Conservation (phyloP, 2,113 vertebrate genomes). For the Syngnathus floridae region DNA sequence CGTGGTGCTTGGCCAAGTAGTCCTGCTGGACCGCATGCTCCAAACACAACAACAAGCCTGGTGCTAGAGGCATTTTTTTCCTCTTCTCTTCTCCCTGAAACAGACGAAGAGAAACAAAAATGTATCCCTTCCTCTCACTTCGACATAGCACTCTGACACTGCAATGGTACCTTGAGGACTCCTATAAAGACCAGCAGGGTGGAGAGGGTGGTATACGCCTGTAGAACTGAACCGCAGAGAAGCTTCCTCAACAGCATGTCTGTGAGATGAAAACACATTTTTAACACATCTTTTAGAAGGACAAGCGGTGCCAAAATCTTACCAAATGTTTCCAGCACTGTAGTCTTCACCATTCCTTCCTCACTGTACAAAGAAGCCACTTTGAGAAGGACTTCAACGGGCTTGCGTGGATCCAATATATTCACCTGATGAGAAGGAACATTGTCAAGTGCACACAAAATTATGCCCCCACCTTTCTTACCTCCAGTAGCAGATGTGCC, state of each 20-base stretch:
- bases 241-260: conserved; percentile 84
- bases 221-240: conserved; percentile 74
- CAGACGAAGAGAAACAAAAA: neutral
- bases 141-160: too few species aligned
- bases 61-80: conserved; percentile 73
- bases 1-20: conserved; percentile 80
- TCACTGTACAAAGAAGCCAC: conserved; percentile 83
- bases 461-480: neutral
- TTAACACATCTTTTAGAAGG: neutral
- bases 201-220: conserved; percentile 79
- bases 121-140: too few species aligned
- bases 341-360: conserved; percentile 66
- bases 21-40: conserved; percentile 87
- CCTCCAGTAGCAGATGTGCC: conserved; percentile 76
- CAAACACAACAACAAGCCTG: conserved; percentile 84
- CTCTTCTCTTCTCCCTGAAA: conserved; percentile 85
- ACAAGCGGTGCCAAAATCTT: neutral
- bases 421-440: conserved; percentile 70
- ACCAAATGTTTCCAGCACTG: conserved; percentile 68
- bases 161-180: conserved; percentile 80
- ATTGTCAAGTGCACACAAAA: neutral
- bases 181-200: conserved; percentile 84
- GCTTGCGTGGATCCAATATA: conserved; percentile 73
- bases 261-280: conserved; percentile 36
- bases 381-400: conserved; percentile 80